Conservation (phyloP, 1,140 invertebrate genomes). For the Sycophaga agraensis region DNA sequence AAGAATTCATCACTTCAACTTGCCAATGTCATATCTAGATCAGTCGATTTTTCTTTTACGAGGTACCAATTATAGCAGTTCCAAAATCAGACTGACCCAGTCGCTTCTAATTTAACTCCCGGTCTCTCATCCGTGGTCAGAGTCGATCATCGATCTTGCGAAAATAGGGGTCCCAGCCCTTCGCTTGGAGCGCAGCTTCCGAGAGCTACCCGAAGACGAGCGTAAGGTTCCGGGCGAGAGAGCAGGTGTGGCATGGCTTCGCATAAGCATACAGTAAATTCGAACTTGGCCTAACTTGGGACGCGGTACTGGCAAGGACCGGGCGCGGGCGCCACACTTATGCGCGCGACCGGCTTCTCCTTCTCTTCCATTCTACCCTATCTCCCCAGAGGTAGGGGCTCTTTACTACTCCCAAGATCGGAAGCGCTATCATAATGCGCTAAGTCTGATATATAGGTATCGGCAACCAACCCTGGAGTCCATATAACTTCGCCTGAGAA, state of each 20-base stretch:
- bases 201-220: no score
- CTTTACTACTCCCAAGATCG: neutral
- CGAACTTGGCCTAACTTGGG: constrained; percentile 12
- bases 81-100: no score
- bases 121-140: neutral
- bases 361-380: constrained; percentile 16
- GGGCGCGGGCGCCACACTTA: neutral
- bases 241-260: constrained; percentile 1
- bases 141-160: neutral
- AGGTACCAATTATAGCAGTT: no score
- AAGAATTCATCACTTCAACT: no score
- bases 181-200: no score
- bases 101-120: no score
- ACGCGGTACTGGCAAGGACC: no score
- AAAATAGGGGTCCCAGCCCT: constrained; percentile 1
- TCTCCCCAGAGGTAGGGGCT: neutral
- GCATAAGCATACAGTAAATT: constrained; percentile 29
- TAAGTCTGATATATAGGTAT: constrained; percentile 24
- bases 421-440: constrained; percentile 15
- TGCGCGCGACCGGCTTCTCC: constrained; percentile 18
- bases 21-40: no score
- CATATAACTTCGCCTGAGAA: constrained; percentile 12
- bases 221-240: no score
- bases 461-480: neutral
- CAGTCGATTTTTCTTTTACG: no score